Evolutionary conservation across 2,888 invertebrate species (phyloP).

Genomic region (Sepiola atlantica): DNA sequence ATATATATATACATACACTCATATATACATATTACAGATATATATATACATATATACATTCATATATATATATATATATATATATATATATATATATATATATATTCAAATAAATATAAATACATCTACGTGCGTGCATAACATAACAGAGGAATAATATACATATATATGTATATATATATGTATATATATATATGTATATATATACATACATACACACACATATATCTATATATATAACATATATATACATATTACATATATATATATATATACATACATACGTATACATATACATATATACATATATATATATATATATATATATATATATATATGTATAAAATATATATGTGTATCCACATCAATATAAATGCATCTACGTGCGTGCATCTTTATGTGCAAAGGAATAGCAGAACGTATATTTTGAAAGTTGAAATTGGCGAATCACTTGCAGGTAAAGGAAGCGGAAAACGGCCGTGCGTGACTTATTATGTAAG

Average conservation of each 20-base stretch:
- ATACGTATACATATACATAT: not conserved
- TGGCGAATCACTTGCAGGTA: not conserved
- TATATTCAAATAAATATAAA: too few relatives aligned
- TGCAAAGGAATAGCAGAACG: not conserved
- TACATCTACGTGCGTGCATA: too few relatives aligned
- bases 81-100: too few relatives aligned
- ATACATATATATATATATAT: not conserved
- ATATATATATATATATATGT: not conserved
- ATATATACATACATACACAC: too few relatives aligned
- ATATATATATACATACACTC: too few relatives aligned
- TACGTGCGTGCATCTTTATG: not conserved
- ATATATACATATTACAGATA: too few relatives aligned
- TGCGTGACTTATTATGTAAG: constrained; percentile 32
- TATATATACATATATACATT: too few relatives aligned
- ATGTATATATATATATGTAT: too few relatives aligned
- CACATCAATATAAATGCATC: not conserved
- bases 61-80: too few relatives aligned
- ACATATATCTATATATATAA: too few relatives aligned
- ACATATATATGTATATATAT: too few relatives aligned
- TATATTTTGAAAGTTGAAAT: constrained; percentile 14
- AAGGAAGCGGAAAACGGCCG: constrained; percentile 11
- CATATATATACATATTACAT: too few relatives aligned
- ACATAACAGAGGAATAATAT: not conserved
- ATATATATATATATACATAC: not conserved
- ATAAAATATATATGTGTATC: not conserved